A percentile compares a stretch with the other conserved stretches of the same genome.
These are phyloP conservation scores for Syritta pipiens DNA, from an alignment of 2,888 invertebrate species.

Conservation along the genomic window DNA sequence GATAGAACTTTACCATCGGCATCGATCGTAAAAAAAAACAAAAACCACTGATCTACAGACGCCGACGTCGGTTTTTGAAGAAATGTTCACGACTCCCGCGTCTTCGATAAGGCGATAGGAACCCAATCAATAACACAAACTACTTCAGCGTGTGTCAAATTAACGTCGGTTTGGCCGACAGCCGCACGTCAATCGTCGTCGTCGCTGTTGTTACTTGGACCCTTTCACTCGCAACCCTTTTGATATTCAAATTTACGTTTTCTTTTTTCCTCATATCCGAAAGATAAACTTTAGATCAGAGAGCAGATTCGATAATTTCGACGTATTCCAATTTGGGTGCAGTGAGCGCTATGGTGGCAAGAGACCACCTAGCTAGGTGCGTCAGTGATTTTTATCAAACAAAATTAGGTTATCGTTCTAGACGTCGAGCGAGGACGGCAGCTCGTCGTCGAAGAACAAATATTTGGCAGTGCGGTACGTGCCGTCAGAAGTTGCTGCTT, in stretches of 20 bases:
- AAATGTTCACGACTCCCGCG: conserved; percentile 5
- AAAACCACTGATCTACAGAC: neutral
- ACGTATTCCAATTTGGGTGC: conserved; percentile 51
- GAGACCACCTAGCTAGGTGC: conserved; percentile 57
- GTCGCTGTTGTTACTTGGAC: neutral
- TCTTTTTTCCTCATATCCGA: conserved; percentile 18
- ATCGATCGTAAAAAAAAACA: conserved; percentile 28
- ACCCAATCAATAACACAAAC: conserved; percentile 48
- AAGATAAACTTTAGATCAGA: conserved; percentile 58
- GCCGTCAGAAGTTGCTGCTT: neutral
- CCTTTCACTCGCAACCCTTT: conserved; percentile 9
- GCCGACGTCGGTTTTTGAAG: neutral
- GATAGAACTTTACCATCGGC: conserved; percentile 39
- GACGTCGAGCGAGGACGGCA: neutral
- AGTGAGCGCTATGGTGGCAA: conserved; percentile 15
- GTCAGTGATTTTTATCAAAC: conserved; percentile 46
- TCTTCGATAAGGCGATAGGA: conserved; percentile 7
- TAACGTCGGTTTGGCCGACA: conserved; percentile 43
- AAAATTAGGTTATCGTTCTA: conserved; percentile 56
- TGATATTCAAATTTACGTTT: conserved; percentile 53
- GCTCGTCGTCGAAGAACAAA: conserved; percentile 21
- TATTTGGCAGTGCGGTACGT: conserved; percentile 19
- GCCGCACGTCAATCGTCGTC: conserved; percentile 37
- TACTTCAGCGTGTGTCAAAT: conserved; percentile 62
- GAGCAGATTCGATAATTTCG: conserved; percentile 22